These are phyloP conservation scores for Aquatica leii DNA, from an alignment of 2,888 invertebrate genomes.

Conservation along the genomic window DNA sequence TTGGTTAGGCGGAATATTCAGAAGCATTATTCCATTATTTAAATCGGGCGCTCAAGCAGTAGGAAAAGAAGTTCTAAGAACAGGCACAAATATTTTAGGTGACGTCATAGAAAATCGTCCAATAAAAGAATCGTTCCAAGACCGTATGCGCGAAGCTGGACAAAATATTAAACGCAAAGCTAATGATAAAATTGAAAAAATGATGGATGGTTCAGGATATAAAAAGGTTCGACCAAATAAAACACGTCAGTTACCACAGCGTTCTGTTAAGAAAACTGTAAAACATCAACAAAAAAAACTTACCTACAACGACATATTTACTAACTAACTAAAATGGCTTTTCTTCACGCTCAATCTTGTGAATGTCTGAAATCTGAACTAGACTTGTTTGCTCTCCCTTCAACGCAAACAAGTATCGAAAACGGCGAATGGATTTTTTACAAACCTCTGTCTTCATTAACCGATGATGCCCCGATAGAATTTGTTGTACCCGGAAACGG, in stretches of 20 bases:
- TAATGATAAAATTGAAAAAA: constrained; percentile 8
- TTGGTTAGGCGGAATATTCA: constrained; percentile 16
- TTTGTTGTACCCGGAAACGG: constrained; percentile 16
- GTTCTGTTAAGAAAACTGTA: too few relatives aligned
- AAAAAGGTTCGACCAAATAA: constrained; percentile 11
- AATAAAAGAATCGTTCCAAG: constrained; percentile 4
- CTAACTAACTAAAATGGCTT: constrained; percentile 9
- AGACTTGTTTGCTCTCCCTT: constrained; percentile 13
- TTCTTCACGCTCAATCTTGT: constrained; percentile 16
- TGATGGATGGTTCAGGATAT: constrained; percentile 17
- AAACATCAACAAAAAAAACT: not conserved
- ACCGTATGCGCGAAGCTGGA: constrained; percentile 6
- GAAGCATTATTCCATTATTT: constrained; percentile 18
- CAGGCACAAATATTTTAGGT: too few relatives aligned
- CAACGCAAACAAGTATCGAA: too few relatives aligned
- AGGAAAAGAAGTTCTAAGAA: constrained; percentile 9
- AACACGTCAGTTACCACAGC: too few relatives aligned
- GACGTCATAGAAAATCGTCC: constrained; percentile 12
- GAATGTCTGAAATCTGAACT: constrained; percentile 16
- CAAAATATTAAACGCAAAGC: constrained; percentile 18
- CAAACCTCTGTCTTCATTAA: too few relatives aligned
- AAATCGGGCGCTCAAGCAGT: constrained; percentile 9
- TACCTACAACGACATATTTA: not conserved
- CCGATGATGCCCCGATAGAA: too few relatives aligned
- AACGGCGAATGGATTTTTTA: too few relatives aligned